These are phyloP conservation scores for Plutomurus gul DNA, from an alignment of 1,140 invertebrate genomes.

Conservation along the genomic window DNA sequence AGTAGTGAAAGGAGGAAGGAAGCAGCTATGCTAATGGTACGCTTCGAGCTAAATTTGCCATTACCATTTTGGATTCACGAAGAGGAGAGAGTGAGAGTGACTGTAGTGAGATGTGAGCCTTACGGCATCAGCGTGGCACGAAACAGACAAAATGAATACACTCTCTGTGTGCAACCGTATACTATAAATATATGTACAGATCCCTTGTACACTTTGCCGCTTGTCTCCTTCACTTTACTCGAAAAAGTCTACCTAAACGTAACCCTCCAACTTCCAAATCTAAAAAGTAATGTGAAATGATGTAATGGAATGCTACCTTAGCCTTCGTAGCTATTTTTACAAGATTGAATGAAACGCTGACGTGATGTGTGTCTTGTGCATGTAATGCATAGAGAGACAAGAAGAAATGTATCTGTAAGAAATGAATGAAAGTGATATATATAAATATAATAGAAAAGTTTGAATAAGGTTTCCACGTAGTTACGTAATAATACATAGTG, in stretches of 20 bases:
- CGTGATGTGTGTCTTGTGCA: no score
- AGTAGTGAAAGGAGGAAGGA: background rate
- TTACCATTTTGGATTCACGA: constrained; percentile 14
- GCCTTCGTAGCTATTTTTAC: background rate
- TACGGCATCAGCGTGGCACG: background rate
- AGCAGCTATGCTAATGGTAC: constrained; percentile 27
- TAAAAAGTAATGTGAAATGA: constrained; percentile 9
- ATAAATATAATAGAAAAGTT: no score
- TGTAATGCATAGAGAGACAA: no score
- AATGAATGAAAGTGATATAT: no score
- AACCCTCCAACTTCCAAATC: background rate
- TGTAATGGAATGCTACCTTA: background rate
- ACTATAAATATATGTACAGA: no score
- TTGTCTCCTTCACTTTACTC: background rate
- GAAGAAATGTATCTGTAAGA: no score
- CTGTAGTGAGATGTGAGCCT: background rate
- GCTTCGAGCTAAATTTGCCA: constrained; percentile 31
- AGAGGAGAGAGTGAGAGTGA: constrained; percentile 9
- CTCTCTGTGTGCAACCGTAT: no score
- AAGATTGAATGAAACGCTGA: no score
- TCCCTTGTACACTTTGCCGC: background rate
- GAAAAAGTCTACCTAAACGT: background rate
- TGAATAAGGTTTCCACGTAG: no score
- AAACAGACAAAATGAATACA: no score
- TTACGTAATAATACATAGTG: no score